These are phyloP conservation scores for Apostichopus parvimensis DNA, from an alignment of 35 echinoderm and acorn worm genomes.

Conservation along the genomic window DNA sequence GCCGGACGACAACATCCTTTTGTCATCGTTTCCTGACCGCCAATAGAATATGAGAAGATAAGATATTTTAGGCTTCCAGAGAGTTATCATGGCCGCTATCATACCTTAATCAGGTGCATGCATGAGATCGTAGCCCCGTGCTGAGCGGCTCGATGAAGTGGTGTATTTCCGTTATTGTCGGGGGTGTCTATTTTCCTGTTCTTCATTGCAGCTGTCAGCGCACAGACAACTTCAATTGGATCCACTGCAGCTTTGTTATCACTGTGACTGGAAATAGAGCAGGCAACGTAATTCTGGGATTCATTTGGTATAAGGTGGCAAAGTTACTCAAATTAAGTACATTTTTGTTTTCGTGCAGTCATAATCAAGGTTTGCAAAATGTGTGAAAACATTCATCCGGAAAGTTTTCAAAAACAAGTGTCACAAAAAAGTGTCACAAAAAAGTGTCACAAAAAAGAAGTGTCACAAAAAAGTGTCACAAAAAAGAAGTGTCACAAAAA, in stretches of 20 bases:
- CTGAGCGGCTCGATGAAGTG: conserved; percentile 64
- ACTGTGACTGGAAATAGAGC: conserved; percentile 10
- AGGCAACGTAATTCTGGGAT: not conserved
- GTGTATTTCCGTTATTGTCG: conserved; percentile 55
- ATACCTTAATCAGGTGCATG: conserved; percentile 59
- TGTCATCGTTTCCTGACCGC: no score
- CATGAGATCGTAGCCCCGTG: conserved; percentile 64
- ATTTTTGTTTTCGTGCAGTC: not conserved
- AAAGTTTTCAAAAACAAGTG: no score
- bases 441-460: no score
- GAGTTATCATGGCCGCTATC: no score
- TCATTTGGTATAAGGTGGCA: not conserved
- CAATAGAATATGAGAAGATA: no score
- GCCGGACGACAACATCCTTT: no score
- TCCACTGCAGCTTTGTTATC: conserved; percentile 35
- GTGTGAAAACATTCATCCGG: not conserved
- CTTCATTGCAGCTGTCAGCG: conserved; percentile 45
- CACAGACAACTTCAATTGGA: conserved; percentile 57
- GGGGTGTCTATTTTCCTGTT: conserved; percentile 39
- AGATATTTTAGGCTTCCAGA: no score
- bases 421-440: no score
- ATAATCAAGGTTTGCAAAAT: not conserved
- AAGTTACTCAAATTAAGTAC: not conserved
- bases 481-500: no score
- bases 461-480: no score